Percentiles rank a stretch among this genome's conserved stretches.
Conservation (phyloP, 1,140 invertebrate species). For the Tribolium castaneum region DNA sequence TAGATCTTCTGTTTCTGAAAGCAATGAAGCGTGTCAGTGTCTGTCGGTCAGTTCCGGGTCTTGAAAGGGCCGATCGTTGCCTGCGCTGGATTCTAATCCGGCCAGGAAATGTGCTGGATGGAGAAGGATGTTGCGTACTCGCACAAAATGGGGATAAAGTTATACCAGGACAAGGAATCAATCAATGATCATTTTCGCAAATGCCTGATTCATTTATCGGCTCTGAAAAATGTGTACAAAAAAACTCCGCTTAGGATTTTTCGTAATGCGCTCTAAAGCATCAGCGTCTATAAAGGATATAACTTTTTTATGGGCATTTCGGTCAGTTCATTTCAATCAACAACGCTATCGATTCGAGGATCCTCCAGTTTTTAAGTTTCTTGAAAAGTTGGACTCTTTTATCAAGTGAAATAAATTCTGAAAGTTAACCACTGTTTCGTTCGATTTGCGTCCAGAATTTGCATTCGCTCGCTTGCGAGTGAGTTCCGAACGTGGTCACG, state of each 20-base stretch:
- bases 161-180: slow-evolving; percentile 3
- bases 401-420: too few species aligned
- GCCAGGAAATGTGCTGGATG: slow-evolving; percentile 9
- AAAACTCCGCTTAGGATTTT: too few species aligned
- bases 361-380: too few species aligned
- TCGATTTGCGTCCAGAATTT: not conserved
- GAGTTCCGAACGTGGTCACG: not conserved
- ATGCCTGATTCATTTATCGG: too few species aligned
- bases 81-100: slow-evolving; percentile 5
- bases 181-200: not conserved
- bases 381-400: too few species aligned
- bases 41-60: slow-evolving; percentile 12
- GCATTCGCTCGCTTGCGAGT: not conserved
- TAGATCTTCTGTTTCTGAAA: slow-evolving; percentile 24
- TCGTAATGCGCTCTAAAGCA: too few species aligned
- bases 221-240: too few species aligned
- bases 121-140: slow-evolving; percentile 14
- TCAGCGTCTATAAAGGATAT: too few species aligned
- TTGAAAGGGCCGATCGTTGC: not conserved
- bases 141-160: not conserved
- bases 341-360: too few species aligned
- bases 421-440: too few species aligned
- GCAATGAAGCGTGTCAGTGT: slow-evolving; percentile 29
- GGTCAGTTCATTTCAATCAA: too few species aligned
- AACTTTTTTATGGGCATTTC: too few species aligned